Base-by-base conservation (phyloP, 2,888 invertebrate species). In the Drosophila diplacantha region DNA sequence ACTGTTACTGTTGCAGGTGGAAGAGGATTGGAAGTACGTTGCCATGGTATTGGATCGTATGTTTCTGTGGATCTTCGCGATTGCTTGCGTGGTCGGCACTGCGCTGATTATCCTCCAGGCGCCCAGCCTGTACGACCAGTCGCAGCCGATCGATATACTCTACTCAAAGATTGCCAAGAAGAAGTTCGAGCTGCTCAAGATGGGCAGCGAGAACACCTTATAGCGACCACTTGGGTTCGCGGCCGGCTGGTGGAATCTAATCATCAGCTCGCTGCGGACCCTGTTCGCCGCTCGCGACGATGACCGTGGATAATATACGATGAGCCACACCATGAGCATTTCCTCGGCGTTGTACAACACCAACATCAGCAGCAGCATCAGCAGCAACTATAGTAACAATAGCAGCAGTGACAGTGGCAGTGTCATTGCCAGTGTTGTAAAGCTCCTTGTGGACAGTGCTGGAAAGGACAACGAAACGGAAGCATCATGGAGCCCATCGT, bases 21-120 rank as follows among this genome's bases (percentile, higher is more conserved):
- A 95, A 89, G 97, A 97, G 90, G 98, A 98, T 90, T 98, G 98
- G 98, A 98, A 98, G 89, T 98, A 97, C 90, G 97, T 98, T 63
- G 93, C 93, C 58, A 88, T 98, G 96, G 98, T 98, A 72, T 91
- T 98, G 88, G 98, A 98, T 90, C 92, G 98, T 84, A 92, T 98
- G 85, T 98, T 98, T 90, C 92, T 98, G 81, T 97, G 96, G 93
- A 93, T 96, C 85, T 98, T 98, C 90, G 95, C 97, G 87, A 91
- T 96, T 87, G 96, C 96, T 75, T 98, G 97, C 89, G 92, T 98
- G 72, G 89, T 96, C 67, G 98, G 98, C 72, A 97, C 96, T 65
- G 93, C 93, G 64, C 90, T 95, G 80, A 96, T 96, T 85, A 96
- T 96, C 88, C 91, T 96, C 71, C 93, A 95, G 89, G 97, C 97